These are phyloP conservation scores for Protonibea diacanthus DNA, from an alignment of 2,797 vertebrate genomes.

Conservation along the genomic window DNA sequence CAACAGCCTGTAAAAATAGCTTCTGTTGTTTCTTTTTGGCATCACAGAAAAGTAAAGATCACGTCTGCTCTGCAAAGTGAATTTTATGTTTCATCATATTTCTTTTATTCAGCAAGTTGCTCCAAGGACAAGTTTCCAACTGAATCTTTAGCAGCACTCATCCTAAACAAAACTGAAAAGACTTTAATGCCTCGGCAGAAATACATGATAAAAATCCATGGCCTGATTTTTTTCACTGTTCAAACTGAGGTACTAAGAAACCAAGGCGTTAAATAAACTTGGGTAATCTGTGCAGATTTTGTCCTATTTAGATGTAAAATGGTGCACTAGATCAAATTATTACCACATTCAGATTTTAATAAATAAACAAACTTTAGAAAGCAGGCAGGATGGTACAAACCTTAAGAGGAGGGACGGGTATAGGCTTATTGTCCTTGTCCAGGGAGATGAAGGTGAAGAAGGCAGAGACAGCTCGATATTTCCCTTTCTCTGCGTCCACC, in stretches of 20 bases:
- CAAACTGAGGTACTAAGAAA: background rate
- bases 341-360: slow-evolving; percentile 19
- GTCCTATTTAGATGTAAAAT: background rate
- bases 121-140: background rate
- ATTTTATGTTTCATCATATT: background rate
- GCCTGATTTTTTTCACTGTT: background rate
- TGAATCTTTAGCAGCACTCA: background rate
- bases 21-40: background rate
- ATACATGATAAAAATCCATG: background rate
- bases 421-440: slow-evolving; percentile 89
- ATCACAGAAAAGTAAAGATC: background rate
- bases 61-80: background rate
- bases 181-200: background rate
- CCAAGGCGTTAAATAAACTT: background rate
- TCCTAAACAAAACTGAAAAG: slow-evolving; percentile 10
- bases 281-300: background rate
- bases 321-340: background rate
- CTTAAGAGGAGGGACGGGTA: slow-evolving; percentile 90
- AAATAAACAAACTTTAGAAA: background rate
- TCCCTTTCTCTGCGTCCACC: slow-evolving; percentile 81
- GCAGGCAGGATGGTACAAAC: slow-evolving; percentile 75
- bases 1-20: background rate
- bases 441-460: slow-evolving; percentile 96
- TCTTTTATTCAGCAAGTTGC: background rate
- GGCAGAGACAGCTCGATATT: slow-evolving; percentile 92